A percentile compares a stretch with the other conserved stretches of the same genome.
phyloP scores from a whole-genome alignment of 2,888 invertebrate species.

The Adelognathus sp. region DNA sequence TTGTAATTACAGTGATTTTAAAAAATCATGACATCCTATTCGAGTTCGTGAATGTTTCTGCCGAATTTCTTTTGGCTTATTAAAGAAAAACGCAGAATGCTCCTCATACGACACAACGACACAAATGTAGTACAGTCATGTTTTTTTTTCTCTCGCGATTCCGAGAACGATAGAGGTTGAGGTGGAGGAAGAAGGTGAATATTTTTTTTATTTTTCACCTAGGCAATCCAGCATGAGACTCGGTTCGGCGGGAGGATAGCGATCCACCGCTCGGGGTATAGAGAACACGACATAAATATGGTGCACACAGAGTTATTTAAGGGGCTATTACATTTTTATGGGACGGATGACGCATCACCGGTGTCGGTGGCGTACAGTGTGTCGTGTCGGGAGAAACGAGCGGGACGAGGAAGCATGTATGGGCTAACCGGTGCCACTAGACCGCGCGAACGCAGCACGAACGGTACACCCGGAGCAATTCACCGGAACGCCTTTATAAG shows the following conservation, averaged over 20 bases:
- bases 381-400: conserved; percentile 16
- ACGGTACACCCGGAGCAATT: conserved; percentile 62
- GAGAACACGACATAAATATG: conserved; percentile 71
- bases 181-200: not conserved
- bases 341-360: conserved; percentile 71
- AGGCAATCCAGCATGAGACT: conserved; percentile 3
- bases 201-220: conserved; percentile 3
- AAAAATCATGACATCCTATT: not conserved
- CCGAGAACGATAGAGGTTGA: not conserved
- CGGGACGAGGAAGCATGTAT: conserved; percentile 35
- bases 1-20: not conserved
- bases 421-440: conserved; percentile 31
- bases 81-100: conserved; percentile 18
- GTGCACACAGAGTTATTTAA: conserved; percentile 72
- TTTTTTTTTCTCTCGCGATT: conserved; percentile 5
- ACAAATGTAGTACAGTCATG: not conserved
- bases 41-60: not conserved
- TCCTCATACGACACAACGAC: conserved; percentile 24
- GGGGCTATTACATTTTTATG: conserved; percentile 75
- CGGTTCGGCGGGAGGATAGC: conserved; percentile 3
- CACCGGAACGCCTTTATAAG: conserved; percentile 64
- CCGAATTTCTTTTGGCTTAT: not conserved
- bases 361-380: conserved; percentile 55
- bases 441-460: conserved; percentile 13
- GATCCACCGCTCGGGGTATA: conserved; percentile 20